Percentiles rank a stretch among this genome's conserved stretches.
These are phyloP conservation scores for Pyrochroa serraticornis DNA, from an alignment of 2,888 invertebrate species.

Conservation along the genomic window DNA sequence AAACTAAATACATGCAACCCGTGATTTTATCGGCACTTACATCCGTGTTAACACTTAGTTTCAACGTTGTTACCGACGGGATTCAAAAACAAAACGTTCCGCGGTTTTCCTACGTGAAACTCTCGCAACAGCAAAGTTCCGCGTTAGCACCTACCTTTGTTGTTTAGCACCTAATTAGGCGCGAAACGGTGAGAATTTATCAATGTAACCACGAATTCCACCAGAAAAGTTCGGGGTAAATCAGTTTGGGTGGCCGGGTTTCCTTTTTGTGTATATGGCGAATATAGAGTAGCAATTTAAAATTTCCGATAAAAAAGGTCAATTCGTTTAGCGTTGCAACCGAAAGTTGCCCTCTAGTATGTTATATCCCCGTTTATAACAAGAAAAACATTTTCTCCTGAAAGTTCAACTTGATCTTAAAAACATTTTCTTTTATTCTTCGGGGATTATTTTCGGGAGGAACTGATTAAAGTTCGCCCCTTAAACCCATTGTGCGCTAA, in stretches of 20 bases:
- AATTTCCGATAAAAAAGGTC: slow-evolving; percentile 18
- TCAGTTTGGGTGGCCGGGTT: slow-evolving; percentile 12
- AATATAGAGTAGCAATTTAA: slow-evolving; percentile 23
- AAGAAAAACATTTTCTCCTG: slow-evolving; percentile 22
- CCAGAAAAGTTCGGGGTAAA: slow-evolving; percentile 1
- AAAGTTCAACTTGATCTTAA: slow-evolving; percentile 28
- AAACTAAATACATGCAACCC: no score
- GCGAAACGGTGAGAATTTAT: neutral
- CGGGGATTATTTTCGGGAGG: slow-evolving; percentile 33
- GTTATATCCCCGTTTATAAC: slow-evolving; percentile 18
- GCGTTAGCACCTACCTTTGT: no score
- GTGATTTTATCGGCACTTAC: no score
- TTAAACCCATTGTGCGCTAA: slow-evolving; percentile 35
- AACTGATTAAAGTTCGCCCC: slow-evolving; percentile 38
- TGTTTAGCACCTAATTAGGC: neutral
- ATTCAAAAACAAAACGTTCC: no score
- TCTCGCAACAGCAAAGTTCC: no score
- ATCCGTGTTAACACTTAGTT: no score
- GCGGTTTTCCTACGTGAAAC: no score
- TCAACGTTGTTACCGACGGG: no score
- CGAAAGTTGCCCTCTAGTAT: slow-evolving; percentile 15
- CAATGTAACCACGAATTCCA: neutral
- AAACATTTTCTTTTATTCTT: slow-evolving; percentile 34
- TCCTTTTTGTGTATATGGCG: slow-evolving; percentile 12
- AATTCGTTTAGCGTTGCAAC: slow-evolving; percentile 13